Percentiles rank a stretch among this genome's conserved stretches.
Evolutionary conservation across 2,113 vertebrate genomes (phyloP).

Genomic region (Trinectes maculatus): DNA sequence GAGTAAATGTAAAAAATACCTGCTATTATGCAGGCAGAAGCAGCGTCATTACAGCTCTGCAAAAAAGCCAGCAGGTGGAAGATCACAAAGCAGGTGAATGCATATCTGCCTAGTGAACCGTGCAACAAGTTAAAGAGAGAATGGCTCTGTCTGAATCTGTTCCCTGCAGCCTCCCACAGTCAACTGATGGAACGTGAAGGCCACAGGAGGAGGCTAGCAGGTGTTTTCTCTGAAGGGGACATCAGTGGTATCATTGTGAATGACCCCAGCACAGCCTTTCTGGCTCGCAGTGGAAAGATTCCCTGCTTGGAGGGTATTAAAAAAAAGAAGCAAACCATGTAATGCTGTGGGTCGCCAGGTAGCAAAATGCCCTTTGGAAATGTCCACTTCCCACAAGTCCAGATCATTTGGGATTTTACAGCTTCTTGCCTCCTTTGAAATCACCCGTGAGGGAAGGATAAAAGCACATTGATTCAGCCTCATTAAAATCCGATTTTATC

Average conservation of each 20-base stretch:
- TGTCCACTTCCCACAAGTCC: not conserved
- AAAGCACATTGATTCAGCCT: not conserved
- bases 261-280: conserved; percentile 12
- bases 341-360: not conserved
- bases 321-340: conserved; percentile 4
- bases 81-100: conserved; percentile 25
- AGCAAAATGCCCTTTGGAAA: not conserved
- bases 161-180: not conserved
- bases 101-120: conserved; percentile 16
- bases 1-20: conserved; percentile 6
- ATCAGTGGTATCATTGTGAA: conserved; percentile 29
- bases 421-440: not conserved
- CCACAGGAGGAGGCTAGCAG: conserved; percentile 12
- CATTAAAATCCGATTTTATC: not conserved
- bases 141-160: conserved; percentile 32
- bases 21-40: conserved; percentile 8
- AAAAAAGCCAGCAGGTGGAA: conserved; percentile 4
- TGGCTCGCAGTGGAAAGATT: conserved; percentile 18
- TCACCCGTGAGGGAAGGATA: not conserved
- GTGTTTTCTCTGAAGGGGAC: conserved; percentile 13
- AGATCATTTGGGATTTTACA: conserved; percentile 18
- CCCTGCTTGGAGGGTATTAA: not conserved
- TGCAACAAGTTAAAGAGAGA: conserved; percentile 32
- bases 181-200: conserved; percentile 30
- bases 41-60: conserved; percentile 7